Conservation (phyloP, 1,140 invertebrate genomes). For the Sinella curviseta region DNA sequence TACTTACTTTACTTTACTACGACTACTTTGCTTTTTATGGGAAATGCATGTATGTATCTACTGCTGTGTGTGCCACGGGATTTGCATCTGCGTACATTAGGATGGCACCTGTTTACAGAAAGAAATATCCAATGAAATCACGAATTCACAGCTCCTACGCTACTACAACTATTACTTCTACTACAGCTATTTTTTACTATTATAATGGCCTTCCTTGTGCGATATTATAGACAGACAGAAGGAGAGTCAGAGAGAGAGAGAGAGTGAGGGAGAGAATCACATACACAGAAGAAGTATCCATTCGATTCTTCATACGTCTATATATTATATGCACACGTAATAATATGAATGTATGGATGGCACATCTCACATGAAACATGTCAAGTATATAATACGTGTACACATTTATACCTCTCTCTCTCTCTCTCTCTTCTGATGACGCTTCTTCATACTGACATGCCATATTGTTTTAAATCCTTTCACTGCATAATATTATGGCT, state of each 20-base stretch:
- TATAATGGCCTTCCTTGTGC: background rate
- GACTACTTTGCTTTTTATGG: background rate
- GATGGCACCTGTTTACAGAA: constrained; percentile 32
- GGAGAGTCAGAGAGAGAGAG: background rate
- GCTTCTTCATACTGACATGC: background rate
- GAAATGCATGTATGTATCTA: constrained; percentile 13
- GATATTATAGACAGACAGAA: background rate
- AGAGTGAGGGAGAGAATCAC: too few species aligned
- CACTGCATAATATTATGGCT: constrained; percentile 19
- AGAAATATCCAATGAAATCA: constrained; percentile 31
- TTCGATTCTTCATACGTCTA: too few species aligned
- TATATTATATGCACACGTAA: too few species aligned
- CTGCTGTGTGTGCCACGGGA: constrained; percentile 16
- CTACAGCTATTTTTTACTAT: constrained; percentile 8
- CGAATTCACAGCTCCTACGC: constrained; percentile 27
- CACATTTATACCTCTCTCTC: background rate
- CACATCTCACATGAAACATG: background rate
- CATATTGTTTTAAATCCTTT: constrained; percentile 28
- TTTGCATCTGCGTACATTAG: constrained; percentile 32
- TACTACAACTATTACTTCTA: background rate
- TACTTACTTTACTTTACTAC: background rate
- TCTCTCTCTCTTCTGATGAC: background rate
- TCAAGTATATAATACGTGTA: background rate
- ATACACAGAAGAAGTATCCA: too few species aligned
- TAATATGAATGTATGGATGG: background rate